phyloP scores from a whole-genome alignment of 2,888 invertebrate species.

The Papilio elwesi region DNA sequence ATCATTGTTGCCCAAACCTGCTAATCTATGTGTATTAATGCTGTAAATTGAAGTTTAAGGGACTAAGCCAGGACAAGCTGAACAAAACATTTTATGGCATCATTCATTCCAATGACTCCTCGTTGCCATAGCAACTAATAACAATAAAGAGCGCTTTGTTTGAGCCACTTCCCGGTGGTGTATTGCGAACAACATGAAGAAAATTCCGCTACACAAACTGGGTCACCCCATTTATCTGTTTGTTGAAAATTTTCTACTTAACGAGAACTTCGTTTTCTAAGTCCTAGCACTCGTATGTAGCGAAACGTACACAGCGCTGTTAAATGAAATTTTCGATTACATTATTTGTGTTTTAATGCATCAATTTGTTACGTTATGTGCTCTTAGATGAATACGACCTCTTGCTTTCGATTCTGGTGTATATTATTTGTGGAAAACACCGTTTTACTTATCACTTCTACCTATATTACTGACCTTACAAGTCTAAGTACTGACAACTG shows the following conservation, averaged over 20 bases:
- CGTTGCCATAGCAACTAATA: constrained; percentile 19
- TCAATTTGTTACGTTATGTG: not conserved
- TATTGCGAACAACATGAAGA: constrained; percentile 22
- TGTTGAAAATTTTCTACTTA: constrained; percentile 22
- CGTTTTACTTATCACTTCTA: too few relatives aligned
- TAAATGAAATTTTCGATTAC: not conserved
- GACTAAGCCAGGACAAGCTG: not conserved
- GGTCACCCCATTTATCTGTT: constrained; percentile 23
- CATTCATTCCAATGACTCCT: constrained; percentile 5
- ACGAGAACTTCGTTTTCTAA: constrained; percentile 19
- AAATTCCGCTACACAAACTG: constrained; percentile 18
- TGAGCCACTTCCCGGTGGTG: constrained; percentile 8
- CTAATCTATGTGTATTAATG: not conserved
- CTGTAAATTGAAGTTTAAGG: not conserved
- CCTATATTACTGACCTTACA: too few relatives aligned
- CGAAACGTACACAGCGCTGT: constrained; percentile 33
- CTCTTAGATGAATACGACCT: too few relatives aligned
- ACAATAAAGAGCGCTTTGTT: constrained; percentile 19
- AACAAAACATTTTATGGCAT: not conserved
- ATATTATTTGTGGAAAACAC: too few relatives aligned
- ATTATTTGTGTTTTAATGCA: not conserved
- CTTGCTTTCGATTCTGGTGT: too few relatives aligned
- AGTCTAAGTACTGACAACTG: too few relatives aligned
- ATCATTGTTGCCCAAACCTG: not conserved
- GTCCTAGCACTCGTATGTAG: constrained; percentile 45